A percentile compares a stretch with the other conserved stretches of the same genome.
Conservation (phyloP, 2,888 invertebrate genomes). For the Pteria penguin region DNA sequence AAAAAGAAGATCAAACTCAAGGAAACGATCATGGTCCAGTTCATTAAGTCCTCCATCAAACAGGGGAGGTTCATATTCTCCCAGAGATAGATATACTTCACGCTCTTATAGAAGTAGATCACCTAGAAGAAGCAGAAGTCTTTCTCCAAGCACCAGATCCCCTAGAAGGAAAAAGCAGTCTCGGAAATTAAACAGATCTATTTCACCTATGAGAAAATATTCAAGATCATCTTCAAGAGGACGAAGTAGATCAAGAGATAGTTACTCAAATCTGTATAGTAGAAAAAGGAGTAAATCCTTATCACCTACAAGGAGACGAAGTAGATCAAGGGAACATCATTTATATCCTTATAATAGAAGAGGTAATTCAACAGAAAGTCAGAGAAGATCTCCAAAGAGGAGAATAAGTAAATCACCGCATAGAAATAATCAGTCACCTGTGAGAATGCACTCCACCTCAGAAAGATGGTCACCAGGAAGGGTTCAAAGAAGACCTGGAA, state of each 20-base stretch:
- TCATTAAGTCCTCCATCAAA: neutral
- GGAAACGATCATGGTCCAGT: neutral
- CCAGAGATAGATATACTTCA: neutral
- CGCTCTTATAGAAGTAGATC: neutral
- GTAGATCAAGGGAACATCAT: neutral
- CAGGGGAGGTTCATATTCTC: neutral
- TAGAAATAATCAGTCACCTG: neutral
- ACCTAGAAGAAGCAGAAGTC: neutral
- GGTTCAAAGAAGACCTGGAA: neutral
- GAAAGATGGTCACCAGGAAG: neutral
- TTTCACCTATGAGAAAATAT: neutral
- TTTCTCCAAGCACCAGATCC: conserved; percentile 20
- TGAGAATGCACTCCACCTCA: neutral
- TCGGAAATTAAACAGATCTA: conserved; percentile 3
- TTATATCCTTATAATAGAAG: neutral
- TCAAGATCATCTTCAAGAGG: neutral
- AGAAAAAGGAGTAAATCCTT: conserved; percentile 6
- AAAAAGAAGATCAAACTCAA: conserved; percentile 10
- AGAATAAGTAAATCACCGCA: neutral
- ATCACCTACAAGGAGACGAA: conserved; percentile 6
- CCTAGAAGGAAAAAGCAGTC: conserved; percentile 3
- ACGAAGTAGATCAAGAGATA: neutral
- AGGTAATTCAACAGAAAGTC: neutral
- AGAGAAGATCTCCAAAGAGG: neutral
- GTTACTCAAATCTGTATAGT: too few species aligned